Base-by-base conservation (phyloP, 2,888 invertebrate species). In the Agrilus mali region DNA sequence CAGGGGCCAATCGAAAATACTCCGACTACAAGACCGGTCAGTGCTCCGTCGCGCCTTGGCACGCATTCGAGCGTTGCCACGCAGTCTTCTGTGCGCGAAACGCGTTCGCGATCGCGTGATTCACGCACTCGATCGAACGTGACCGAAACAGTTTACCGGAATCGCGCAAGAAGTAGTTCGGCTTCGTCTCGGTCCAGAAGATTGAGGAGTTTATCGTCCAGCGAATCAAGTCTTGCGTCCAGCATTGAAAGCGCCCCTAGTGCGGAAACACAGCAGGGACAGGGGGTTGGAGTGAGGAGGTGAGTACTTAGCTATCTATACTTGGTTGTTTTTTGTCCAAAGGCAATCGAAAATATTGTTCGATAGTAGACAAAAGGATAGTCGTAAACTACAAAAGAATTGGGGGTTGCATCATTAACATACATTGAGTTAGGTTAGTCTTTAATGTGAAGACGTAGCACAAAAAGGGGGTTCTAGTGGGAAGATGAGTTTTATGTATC, bases 201-300 rank as follows among this genome's bases (percentile, higher is more conserved):
- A 39, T 57, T 55, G 10, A 57, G 65, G 42, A 67, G 67, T 55
- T 47, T 64, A 43, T 66, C 66, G 14, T 64, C 63, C 3, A 66
- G 66, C 50, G 66, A 58, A 38, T 60, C 65, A 7, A 68, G 67
- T 52, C 47, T 65, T 20, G 60, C 60, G 12, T 64, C 65, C 14
- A 67, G 65, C 43, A 60, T 64, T 13, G 65, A 66, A 43, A 62
- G 58, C 34, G 58, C 60, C 4, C 61, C 62, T 3, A 63, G 60
- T 47, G 57, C 61, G 33, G 55, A 58, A 4, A 55, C 58, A 13
- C 58, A 60, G 7, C 55, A 48, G 16, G 35, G 16, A 1, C 52
- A 31, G 44, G 50, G 22, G 48, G 49, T 32, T 48, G 46, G 32
- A 47, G 49, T 36, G 50, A 49, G 39, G 47, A 56, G 50, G 50